A percentile compares a stretch with the other conserved stretches of the same genome.
These are phyloP conservation scores for Acleris emargana DNA, from an alignment of 2,888 invertebrate genomes.

Conservation along the genomic window DNA sequence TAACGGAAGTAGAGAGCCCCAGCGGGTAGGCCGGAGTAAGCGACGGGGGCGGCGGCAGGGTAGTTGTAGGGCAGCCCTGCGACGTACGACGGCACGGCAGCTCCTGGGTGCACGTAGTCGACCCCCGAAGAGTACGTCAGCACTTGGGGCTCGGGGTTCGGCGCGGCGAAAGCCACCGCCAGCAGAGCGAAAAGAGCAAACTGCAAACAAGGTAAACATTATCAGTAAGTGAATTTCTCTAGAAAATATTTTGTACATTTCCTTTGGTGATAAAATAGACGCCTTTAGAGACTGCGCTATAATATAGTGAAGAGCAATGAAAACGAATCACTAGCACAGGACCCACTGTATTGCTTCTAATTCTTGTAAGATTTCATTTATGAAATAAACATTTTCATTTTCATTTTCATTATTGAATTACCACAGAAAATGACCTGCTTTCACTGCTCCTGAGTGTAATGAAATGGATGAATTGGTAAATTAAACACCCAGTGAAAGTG, in stretches of 20 bases:
- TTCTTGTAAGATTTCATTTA: too few relatives aligned
- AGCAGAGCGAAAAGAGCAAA: slow-evolving; percentile 77
- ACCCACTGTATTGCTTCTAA: too few relatives aligned
- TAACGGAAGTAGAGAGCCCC: slow-evolving; percentile 51
- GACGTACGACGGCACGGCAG: slow-evolving; percentile 49
- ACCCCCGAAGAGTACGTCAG: slow-evolving; percentile 56
- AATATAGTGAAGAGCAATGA: too few relatives aligned
- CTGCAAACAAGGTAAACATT: slow-evolving; percentile 53
- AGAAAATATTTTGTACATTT: background rate
- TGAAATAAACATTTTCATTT: too few relatives aligned
- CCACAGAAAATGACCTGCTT: too few relatives aligned
- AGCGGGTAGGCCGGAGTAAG: slow-evolving; percentile 56
- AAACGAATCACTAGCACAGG: too few relatives aligned
- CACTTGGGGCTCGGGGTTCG: slow-evolving; percentile 61
- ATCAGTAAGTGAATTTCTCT: too few relatives aligned
- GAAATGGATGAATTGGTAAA: too few relatives aligned
- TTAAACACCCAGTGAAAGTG: background rate
- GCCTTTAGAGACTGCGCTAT: too few relatives aligned
- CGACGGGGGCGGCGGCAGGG: slow-evolving; percentile 45
- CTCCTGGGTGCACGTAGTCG: slow-evolving; percentile 62
- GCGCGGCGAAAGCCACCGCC: slow-evolving; percentile 77
- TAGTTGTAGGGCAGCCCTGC: slow-evolving; percentile 51
- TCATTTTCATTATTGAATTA: too few relatives aligned
- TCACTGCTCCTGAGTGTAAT: too few relatives aligned
- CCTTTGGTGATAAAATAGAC: too few relatives aligned